Conservation (phyloP, 2,888 invertebrate genomes). For the Machimus rusticus region DNA sequence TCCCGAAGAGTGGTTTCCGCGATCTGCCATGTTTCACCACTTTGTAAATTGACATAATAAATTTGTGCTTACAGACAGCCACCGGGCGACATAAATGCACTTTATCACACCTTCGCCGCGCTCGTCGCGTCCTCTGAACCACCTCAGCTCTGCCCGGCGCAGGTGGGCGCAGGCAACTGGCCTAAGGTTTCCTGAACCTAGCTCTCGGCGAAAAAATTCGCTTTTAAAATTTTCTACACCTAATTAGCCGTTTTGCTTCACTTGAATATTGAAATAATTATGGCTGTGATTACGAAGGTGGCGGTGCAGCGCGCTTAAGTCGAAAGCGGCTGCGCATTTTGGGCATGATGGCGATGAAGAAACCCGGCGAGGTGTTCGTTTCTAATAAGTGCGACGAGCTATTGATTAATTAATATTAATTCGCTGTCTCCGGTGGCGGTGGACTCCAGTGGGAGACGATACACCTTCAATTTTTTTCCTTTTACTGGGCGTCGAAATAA, state of each 20-base stretch:
- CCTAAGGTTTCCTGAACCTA: not conserved
- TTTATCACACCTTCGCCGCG: not conserved
- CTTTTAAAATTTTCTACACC: not conserved
- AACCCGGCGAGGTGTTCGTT: not conserved
- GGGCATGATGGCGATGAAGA: not conserved
- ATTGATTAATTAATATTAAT: not conserved
- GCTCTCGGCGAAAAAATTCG: not conserved
- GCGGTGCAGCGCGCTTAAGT: not conserved
- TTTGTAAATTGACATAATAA: constrained; percentile 30
- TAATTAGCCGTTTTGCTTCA: constrained; percentile 28
- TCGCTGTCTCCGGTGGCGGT: not conserved
- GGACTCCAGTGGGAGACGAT: not conserved
- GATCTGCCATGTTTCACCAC: constrained; percentile 19
- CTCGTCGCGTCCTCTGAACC: not conserved
- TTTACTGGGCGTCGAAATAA: not conserved
- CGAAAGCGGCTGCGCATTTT: not conserved
- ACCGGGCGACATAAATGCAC: not conserved
- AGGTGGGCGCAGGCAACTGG: not conserved
- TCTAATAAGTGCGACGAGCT: not conserved
- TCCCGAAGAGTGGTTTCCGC: constrained; percentile 12
- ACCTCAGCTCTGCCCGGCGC: not conserved
- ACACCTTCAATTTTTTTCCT: not conserved
- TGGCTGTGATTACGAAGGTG: not conserved
- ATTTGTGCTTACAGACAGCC: not conserved
- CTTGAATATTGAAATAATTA: constrained; percentile 25